phyloP scores from a whole-genome alignment of 1,140 invertebrate species.

The Solenopsis invicta region DNA sequence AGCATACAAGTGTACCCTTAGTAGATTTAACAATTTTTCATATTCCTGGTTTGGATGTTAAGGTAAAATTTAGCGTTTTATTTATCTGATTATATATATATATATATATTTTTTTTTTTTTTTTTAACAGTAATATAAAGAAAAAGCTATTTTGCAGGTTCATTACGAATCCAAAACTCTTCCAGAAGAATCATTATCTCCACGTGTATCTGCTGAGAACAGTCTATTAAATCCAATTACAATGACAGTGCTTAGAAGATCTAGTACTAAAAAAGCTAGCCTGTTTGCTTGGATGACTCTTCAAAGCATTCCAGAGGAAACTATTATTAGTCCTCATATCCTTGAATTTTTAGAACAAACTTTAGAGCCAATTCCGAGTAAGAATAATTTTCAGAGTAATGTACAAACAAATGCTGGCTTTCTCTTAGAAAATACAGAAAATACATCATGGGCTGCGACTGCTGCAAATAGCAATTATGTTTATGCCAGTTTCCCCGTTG shows the following conservation, averaged over 20 bases:
- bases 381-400: slow-evolving; percentile 86
- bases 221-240: slow-evolving; percentile 79
- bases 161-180: slow-evolving; percentile 96
- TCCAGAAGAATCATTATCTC: slow-evolving; percentile 88
- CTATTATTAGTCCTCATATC: slow-evolving; percentile 97
- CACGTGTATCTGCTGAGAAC: slow-evolving; percentile 79
- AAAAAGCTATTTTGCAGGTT: slow-evolving; percentile 86
- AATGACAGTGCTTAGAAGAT: slow-evolving; percentile 85
- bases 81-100: not conserved
- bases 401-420: slow-evolving; percentile 82
- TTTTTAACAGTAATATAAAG: slow-evolving; percentile 23
- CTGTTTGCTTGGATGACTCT: slow-evolving; percentile 98
- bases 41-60: slow-evolving; percentile 97
- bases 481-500: slow-evolving; percentile 98
- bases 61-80: slow-evolving; percentile 87
- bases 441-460: slow-evolving; percentile 83
- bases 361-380: slow-evolving; percentile 95
- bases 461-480: slow-evolving; percentile 92
- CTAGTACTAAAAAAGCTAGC: slow-evolving; percentile 95
- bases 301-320: slow-evolving; percentile 98
- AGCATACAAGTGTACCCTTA: slow-evolving; percentile 86
- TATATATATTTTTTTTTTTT: too few species aligned
- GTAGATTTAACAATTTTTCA: slow-evolving; percentile 97
- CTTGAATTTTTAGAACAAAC: slow-evolving; percentile 98
- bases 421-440: slow-evolving; percentile 82